Evolutionary conservation across 2,113 vertebrate genomes (phyloP), one percentile per base, ranked within the genome.

Genomic region (Laticauda laticaudata): DNA sequence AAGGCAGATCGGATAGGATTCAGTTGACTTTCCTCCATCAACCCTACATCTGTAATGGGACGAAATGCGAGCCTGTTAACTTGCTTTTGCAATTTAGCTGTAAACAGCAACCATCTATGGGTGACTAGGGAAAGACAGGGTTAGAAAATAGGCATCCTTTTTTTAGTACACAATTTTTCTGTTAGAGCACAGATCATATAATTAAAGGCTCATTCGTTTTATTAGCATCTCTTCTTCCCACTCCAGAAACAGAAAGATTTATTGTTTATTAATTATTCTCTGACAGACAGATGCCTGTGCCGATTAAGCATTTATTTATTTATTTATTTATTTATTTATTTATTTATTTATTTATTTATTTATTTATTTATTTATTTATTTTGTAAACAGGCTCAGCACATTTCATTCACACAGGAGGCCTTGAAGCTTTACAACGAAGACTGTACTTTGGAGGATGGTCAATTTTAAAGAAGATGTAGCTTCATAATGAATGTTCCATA

Each of bases 231-330:
- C 93, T 88, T 93, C 93, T 59, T 12, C 88, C 92, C 89, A 95
- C 92, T 56, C 88, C 53, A 86, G 95, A 95, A 95, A 96, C 91
- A 89, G 94, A 96, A 96, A 93, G 93, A 56, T 34, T 86, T 95
- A 92, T 95, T 95, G 92, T 95, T 93, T 94, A 89, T 94, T 93
- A 95, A 92, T 93, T 95, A 90, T 92, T 91, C 92, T 93, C 20
- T 94, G 89, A 94, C 89, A 92, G 91, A 91, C 2, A 87, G 0
- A 43, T 94, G 69, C 61, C 90, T 91, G 23, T 88, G 26, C 43
- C 3, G 18, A 81, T 21, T 81, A 81, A 43, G 95, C 34, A 81
- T 88, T 93, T 91, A 43, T 24, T 75, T 34, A 96, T 89, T 90
- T 59, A 85, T 90, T 90, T 90, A 48, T 45, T 45, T 43, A 43